Conservation (phyloP, 1,140 invertebrate genomes). For the Brachionus rotundiformis region DNA sequence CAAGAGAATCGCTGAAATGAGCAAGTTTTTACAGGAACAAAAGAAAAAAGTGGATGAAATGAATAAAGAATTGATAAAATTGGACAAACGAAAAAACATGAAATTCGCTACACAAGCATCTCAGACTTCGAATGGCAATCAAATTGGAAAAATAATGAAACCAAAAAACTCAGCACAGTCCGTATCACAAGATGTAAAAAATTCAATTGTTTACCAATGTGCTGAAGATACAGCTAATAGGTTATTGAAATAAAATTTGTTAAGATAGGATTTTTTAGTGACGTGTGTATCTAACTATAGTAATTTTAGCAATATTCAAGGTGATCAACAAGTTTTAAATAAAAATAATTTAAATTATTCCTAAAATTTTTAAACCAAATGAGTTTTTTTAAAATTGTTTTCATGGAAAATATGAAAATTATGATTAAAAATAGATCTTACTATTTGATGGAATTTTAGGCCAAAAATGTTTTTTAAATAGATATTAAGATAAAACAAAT, state of each 20-base stretch:
- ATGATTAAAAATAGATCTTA: too few relatives aligned
- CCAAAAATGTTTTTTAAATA: too few relatives aligned
- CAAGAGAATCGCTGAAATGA: conserved; percentile 23
- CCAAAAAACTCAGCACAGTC: neutral
- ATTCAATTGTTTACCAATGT: conserved; percentile 40
- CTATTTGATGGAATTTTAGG: too few relatives aligned
- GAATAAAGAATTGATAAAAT: conserved; percentile 61
- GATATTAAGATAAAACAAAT: too few relatives aligned
- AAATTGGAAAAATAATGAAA: conserved; percentile 39
- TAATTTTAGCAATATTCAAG: neutral
- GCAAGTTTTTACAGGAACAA: conserved; percentile 60
- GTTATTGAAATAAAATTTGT: neutral
- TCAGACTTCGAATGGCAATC: conserved; percentile 26
- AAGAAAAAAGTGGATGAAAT: conserved; percentile 68
- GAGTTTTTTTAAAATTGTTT: neutral
- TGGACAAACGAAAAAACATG: conserved; percentile 9
- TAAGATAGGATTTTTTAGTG: neutral
- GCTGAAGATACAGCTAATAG: conserved; percentile 30
- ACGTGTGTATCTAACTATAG: neutral
- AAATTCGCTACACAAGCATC: conserved; percentile 30
- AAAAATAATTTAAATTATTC: neutral
- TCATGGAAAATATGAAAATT: neutral
- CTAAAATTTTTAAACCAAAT: too few relatives aligned
- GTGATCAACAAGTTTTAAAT: neutral
- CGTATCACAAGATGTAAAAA: conserved; percentile 18